phyloP scores from a whole-genome alignment of 2,113 vertebrate species.

The Dasyprocta punctata region DNA sequence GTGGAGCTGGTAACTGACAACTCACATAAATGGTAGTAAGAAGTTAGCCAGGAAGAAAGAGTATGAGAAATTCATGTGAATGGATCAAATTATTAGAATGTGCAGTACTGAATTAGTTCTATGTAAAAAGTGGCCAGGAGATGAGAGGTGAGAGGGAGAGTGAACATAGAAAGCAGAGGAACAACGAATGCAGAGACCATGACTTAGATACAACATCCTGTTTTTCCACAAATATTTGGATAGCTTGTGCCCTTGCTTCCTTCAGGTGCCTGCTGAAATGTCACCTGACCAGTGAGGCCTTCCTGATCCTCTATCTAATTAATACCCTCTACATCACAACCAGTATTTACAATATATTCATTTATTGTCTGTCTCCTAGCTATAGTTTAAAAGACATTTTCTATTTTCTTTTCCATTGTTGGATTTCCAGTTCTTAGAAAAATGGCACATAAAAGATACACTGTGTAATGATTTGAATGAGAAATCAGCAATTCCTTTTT shows the following conservation, averaged over 20 bases:
- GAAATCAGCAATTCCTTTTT: conserved; percentile 36
- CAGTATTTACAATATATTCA: conserved; percentile 9
- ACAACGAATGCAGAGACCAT: conserved; percentile 1
- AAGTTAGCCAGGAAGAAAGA: neutral
- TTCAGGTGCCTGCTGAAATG: conserved; percentile 32
- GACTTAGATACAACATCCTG: neutral
- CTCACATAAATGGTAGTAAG: conserved; percentile 12
- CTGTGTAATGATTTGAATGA: neutral
- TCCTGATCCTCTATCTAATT: neutral
- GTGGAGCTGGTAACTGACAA: neutral
- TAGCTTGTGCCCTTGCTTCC: conserved; percentile 1
- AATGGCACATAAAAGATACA: neutral
- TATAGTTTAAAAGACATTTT: neutral
- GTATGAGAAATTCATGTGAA: neutral
- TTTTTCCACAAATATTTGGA: conserved; percentile 4
- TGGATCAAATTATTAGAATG: conserved; percentile 12
- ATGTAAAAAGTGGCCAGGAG: neutral
- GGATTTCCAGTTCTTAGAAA: neutral
- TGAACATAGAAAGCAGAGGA: neutral
- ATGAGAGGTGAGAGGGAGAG: accelerated
- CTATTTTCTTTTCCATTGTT: neutral
- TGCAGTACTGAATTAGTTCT: neutral
- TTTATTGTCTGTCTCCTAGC: conserved; percentile 4
- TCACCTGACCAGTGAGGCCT: neutral
- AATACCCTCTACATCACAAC: neutral